Evolutionary conservation across 2,797 vertebrate genomes (phyloP).

Genomic region (Gadopsis marmoratus): DNA sequence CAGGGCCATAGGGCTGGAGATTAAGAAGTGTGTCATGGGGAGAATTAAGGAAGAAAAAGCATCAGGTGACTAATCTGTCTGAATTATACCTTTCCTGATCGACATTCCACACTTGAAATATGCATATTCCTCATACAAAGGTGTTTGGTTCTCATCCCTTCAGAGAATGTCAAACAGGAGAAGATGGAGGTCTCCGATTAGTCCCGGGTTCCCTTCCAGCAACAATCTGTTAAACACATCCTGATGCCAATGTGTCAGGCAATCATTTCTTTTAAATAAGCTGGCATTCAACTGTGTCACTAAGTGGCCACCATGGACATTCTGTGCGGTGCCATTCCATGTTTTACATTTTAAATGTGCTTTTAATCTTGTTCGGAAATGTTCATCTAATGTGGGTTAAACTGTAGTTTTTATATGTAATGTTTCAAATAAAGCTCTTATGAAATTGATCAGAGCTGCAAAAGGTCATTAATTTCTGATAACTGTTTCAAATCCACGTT

Average conservation of each 20-base stretch:
- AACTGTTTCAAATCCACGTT: no score
- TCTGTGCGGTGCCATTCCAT: conserved; percentile 84
- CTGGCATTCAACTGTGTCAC: conserved; percentile 74
- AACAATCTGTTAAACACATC: conserved; percentile 48
- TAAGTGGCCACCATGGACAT: conserved; percentile 69
- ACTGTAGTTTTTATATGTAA: conserved; percentile 99
- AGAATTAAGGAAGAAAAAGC: conserved; percentile 85
- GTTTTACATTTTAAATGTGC: conserved; percentile 85
- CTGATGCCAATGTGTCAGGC: conserved; percentile 53
- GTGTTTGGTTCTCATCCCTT: rapidly evolving
- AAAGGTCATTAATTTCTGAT: no score
- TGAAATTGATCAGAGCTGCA: conserved; percentile 59
- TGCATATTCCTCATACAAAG: not conserved
- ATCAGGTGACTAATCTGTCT: conserved; percentile 76
- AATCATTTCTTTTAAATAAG: conserved; percentile 73
- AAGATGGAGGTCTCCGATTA: conserved; percentile 87
- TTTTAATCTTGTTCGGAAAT: conserved; percentile 88
- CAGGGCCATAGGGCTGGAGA: conserved; percentile 93
- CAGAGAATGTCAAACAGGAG: conserved; percentile 86
- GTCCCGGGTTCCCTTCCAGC: conserved; percentile 31
- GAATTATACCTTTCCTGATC: not conserved
- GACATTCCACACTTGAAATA: not conserved
- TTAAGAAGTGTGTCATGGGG: conserved; percentile 88
- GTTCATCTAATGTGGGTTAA: conserved; percentile 86
- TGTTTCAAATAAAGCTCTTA: conserved; percentile 99